Evolutionary conservation across 2,113 vertebrate species (phyloP).

Genomic region (Paedocypris sp.): DNA sequence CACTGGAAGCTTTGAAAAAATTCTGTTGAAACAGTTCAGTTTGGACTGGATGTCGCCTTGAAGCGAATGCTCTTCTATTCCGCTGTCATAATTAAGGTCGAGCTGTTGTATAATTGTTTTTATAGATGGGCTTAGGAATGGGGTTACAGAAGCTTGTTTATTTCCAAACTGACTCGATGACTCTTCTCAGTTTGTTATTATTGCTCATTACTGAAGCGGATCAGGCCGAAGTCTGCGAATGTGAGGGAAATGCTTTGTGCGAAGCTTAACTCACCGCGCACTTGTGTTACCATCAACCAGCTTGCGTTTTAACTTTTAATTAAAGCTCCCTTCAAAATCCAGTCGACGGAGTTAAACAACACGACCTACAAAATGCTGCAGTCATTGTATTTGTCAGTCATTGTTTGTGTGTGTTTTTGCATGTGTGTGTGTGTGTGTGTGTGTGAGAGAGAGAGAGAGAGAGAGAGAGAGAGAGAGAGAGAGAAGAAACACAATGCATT

Average conservation of each 20-base stretch:
- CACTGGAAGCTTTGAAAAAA: conserved; percentile 44
- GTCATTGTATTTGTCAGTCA: not conserved
- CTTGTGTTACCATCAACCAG: not conserved
- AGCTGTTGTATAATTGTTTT: conserved; percentile 28
- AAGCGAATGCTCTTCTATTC: conserved; percentile 39
- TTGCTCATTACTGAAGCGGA: conserved; percentile 60
- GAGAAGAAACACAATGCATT: too few species aligned
- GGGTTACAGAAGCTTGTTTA: conserved; percentile 40
- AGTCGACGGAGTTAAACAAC: conserved; percentile 19
- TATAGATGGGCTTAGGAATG: conserved; percentile 38
- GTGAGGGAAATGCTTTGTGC: conserved; percentile 24
- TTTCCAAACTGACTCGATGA: conserved; percentile 53
- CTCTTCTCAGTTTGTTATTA: conserved; percentile 57
- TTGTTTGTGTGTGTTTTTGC: conserved; percentile 10
- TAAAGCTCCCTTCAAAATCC: conserved; percentile 10
- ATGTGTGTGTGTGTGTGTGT: conserved; percentile 5
- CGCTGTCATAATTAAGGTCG: conserved; percentile 48
- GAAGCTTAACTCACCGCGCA: not conserved
- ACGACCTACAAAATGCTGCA: conserved; percentile 1
- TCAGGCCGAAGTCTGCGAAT: conserved; percentile 48
- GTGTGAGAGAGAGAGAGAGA: too few species aligned
- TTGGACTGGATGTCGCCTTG: conserved; percentile 11
- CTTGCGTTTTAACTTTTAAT: conserved; percentile 33
- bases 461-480: too few species aligned
- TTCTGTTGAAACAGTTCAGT: conserved; percentile 45